Percentiles rank a stretch among this genome's conserved stretches.
phyloP scores from a whole-genome alignment of 2,113 vertebrate species.

The Coturnix japonica region DNA sequence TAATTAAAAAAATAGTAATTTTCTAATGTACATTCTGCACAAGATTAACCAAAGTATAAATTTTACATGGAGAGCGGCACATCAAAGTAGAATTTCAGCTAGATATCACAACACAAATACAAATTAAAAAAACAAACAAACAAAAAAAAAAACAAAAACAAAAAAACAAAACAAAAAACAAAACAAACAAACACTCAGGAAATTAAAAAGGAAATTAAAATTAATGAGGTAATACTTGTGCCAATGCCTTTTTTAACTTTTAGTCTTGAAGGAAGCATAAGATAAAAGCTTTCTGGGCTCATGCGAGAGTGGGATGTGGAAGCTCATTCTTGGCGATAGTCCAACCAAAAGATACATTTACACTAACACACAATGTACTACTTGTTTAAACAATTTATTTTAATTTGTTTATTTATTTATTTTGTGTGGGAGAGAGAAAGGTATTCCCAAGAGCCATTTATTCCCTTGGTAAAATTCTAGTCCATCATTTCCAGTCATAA shows the following conservation, averaged over 20 bases:
- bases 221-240: background rate
- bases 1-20: background rate
- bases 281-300: constrained; percentile 13
- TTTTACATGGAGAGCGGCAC: background rate
- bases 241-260: constrained; percentile 4
- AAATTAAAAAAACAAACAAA: too few species aligned
- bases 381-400: background rate
- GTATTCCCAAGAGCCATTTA: background rate
- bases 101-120: background rate
- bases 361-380: background rate
- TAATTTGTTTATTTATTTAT: background rate
- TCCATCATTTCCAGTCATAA: background rate
- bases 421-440: background rate
- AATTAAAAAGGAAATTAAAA: background rate
- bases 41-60: background rate
- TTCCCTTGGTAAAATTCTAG: background rate
- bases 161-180: background rate
- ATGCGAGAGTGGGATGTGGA: background rate
- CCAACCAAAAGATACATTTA: background rate
- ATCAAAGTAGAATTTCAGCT: background rate
- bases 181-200: background rate
- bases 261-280: background rate
- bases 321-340: background rate
- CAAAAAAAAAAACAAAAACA: background rate
- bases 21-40: background rate